Percentiles rank a stretch among this genome's conserved stretches.
phyloP scores from a whole-genome alignment of 2,113 vertebrate species.

The Brachirus orientalis region DNA sequence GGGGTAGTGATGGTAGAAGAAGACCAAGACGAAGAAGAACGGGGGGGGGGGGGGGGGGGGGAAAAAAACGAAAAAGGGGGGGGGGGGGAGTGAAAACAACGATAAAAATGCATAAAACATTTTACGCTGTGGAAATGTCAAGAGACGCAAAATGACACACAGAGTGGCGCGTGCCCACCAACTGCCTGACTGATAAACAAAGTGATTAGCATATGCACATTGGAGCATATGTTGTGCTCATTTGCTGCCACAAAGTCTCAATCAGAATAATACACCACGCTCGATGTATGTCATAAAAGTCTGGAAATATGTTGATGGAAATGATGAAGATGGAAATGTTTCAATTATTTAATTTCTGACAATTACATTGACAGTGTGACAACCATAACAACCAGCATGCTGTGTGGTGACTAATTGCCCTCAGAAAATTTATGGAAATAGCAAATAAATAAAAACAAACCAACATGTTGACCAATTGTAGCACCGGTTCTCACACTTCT shows the following conservation, averaged over 20 bases:
- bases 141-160: conserved; percentile 78
- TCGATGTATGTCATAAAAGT: conserved; percentile 69
- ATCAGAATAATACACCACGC: conserved; percentile 75
- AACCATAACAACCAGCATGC: conserved; percentile 57
- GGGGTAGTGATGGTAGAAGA: conserved; percentile 63
- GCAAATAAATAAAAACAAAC: conserved; percentile 67
- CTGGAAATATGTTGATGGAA: conserved; percentile 71
- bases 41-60: conserved; percentile 34
- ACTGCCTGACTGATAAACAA: conserved; percentile 75
- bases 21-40: conserved; percentile 63
- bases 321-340: conserved; percentile 77
- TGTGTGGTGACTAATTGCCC: conserved; percentile 66
- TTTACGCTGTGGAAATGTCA: conserved; percentile 81
- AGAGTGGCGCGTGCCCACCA: conserved; percentile 70
- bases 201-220: conserved; percentile 76
- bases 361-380: conserved; percentile 72
- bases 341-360: conserved; percentile 79
- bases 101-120: conserved; percentile 84
- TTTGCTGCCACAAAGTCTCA: conserved; percentile 80
- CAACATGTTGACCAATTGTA: conserved; percentile 62
- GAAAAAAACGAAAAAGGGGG: too few species aligned
- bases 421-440: conserved; percentile 73
- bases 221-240: conserved; percentile 79
- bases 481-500: conserved; percentile 34
- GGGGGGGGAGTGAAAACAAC: conserved; percentile 73